Conservation (phyloP, 2,888 invertebrate genomes). For the Dione juno region DNA sequence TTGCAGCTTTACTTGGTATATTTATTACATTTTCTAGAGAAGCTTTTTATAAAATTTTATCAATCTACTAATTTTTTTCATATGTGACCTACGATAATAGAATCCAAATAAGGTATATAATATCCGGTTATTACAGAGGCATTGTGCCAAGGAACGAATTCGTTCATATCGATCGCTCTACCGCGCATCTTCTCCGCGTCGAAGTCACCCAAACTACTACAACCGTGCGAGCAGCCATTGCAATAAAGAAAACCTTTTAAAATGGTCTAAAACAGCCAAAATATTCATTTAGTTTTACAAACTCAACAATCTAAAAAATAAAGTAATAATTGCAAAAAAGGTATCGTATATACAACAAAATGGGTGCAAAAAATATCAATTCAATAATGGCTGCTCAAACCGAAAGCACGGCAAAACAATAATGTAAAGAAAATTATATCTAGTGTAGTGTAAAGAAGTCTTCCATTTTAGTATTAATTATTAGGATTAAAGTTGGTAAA, state of each 20-base stretch:
- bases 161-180: slow-evolving; percentile 67
- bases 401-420: slow-evolving; percentile 34
- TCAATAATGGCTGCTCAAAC: slow-evolving; percentile 64
- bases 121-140: slow-evolving; percentile 36
- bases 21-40: neutral
- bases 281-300: slow-evolving; percentile 18
- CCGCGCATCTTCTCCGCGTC: slow-evolving; percentile 70
- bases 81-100: slow-evolving; percentile 21
- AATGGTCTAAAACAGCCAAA: slow-evolving; percentile 52
- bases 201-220: slow-evolving; percentile 53
- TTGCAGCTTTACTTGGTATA: neutral
- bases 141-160: slow-evolving; percentile 47
- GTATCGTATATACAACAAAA: slow-evolving; percentile 39
- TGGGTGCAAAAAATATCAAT: slow-evolving; percentile 47
- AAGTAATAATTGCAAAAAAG: slow-evolving; percentile 43
- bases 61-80: slow-evolving; percentile 2
- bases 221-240: slow-evolving; percentile 65
- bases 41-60: neutral
- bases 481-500: slow-evolving; percentile 8
- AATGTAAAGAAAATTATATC: slow-evolving; percentile 53
- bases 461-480: slow-evolving; percentile 64
- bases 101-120: slow-evolving; percentile 32
- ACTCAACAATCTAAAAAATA: slow-evolving; percentile 1
- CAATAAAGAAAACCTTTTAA: slow-evolving; percentile 58
- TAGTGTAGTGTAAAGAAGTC: slow-evolving; percentile 76